Evolutionary conservation across 2,888 invertebrate species (phyloP).

Genomic region (Cantharis lateralis): DNA sequence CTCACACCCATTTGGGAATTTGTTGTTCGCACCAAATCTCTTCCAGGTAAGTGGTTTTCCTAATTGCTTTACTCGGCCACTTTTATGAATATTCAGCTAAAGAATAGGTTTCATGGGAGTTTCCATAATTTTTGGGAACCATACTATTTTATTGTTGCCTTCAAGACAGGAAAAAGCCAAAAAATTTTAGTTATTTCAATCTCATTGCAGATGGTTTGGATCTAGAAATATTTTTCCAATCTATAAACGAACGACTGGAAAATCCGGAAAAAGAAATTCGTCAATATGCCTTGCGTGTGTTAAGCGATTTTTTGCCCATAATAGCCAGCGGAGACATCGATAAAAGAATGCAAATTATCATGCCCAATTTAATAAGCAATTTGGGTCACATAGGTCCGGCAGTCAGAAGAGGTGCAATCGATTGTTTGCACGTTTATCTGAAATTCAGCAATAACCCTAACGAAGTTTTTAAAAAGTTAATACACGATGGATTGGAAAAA

Average conservation of each 20-base stretch:
- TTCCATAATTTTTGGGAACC: too few relatives aligned
- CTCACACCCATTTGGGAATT: constrained; percentile 83
- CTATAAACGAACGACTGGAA: constrained; percentile 72
- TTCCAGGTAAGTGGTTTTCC: constrained; percentile 60
- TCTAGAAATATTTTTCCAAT: constrained; percentile 68
- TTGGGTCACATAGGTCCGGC: constrained; percentile 81
- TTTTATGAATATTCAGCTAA: not conserved
- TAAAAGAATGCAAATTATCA: constrained; percentile 65
- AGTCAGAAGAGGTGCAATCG: constrained; percentile 78
- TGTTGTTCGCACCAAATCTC: constrained; percentile 71
- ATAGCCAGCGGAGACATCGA: constrained; percentile 69
- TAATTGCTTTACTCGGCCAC: not conserved
- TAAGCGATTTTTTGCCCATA: constrained; percentile 78
- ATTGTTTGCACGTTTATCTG: constrained; percentile 75
- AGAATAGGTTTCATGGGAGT: not conserved
- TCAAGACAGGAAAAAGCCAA: not conserved
- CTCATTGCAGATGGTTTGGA: constrained; percentile 39
- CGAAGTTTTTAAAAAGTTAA: constrained; percentile 66
- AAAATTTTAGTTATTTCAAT: not conserved
- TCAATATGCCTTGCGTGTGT: constrained; percentile 78
- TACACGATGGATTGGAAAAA: constrained; percentile 68
- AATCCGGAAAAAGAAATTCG: constrained; percentile 86
- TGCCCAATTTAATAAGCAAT: constrained; percentile 75
- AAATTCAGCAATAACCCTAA: constrained; percentile 70
- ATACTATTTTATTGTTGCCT: too few relatives aligned